Evolutionary conservation across 2,797 vertebrate species (phyloP).

Genomic region (Characodon lateralis): DNA sequence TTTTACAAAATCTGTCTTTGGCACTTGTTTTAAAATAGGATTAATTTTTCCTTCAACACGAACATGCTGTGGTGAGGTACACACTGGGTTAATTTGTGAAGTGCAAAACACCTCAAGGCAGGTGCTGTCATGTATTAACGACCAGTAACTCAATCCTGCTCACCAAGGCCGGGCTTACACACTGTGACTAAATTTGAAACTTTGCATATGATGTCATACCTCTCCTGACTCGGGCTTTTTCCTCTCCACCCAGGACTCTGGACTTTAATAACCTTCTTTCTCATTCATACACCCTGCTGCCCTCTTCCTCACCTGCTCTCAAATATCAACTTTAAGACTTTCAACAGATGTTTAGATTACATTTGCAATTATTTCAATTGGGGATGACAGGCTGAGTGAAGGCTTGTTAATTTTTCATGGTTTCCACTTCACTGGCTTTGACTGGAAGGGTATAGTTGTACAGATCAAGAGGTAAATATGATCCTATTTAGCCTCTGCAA

Average conservation of each 20-base stretch:
- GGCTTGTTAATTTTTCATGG: conserved; percentile 34
- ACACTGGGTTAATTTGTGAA: conserved; percentile 19
- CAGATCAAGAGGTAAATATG: conserved; percentile 1
- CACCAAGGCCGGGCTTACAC: background rate
- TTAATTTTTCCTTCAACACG: background rate
- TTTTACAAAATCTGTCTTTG: background rate
- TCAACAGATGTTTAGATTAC: conserved; percentile 40
- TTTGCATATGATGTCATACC: background rate
- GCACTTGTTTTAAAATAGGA: background rate
- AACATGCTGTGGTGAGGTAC: background rate
- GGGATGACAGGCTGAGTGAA: conserved; percentile 15
- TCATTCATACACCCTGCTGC: background rate
- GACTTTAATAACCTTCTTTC: background rate
- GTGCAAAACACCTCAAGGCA: conserved; percentile 24
- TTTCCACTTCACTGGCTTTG: conserved; percentile 21
- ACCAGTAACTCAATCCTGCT: conserved; percentile 20
- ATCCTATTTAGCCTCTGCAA: background rate
- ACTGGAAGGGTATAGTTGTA: conserved; percentile 10
- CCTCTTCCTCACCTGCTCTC: background rate
- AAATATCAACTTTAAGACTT: conserved; percentile 31
- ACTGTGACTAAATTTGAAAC: conserved; percentile 13
- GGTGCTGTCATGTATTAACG: conserved; percentile 23
- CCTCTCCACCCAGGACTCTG: background rate
- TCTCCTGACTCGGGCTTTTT: conserved; percentile 16
- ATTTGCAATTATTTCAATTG: conserved; percentile 33